phyloP scores from a whole-genome alignment of 2,113 vertebrate species.

The Corynorhinus townsendii region DNA sequence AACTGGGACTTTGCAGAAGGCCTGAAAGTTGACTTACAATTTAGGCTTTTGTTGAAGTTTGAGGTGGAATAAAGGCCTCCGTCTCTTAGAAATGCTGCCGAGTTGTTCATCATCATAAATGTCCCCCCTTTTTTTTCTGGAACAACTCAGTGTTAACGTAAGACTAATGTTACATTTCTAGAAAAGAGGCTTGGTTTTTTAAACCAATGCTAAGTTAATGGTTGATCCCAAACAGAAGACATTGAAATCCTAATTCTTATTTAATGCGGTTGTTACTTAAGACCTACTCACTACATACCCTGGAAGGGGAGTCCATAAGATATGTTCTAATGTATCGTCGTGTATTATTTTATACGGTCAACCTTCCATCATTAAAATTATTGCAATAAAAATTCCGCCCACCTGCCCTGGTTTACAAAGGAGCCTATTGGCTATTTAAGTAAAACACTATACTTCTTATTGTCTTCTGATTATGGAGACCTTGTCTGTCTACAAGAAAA shows the following conservation, averaged over 20 bases:
- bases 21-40: not conserved
- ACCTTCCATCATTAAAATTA: no score
- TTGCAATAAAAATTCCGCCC: not conserved
- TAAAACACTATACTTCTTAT: not conserved
- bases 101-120: not conserved
- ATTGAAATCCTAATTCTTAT: conserved; percentile 2
- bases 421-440: not conserved
- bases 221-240: conserved; percentile 12
- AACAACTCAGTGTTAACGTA: not conserved
- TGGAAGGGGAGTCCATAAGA: not conserved
- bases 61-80: not conserved
- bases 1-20: not conserved
- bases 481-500: not conserved
- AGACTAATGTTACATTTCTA: not conserved
- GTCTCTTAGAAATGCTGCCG: not conserved
- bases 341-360: not conserved
- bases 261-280: not conserved
- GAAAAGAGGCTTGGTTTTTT: not conserved
- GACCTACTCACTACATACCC: not conserved
- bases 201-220: conserved; percentile 29
- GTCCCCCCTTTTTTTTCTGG: not conserved
- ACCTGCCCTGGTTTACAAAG: not conserved
- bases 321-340: not conserved
- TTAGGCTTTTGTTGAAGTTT: not conserved
- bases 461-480: not conserved